Conservation (phyloP, 2,888 invertebrate genomes). For the Gymnoscelis rufifasciata region DNA sequence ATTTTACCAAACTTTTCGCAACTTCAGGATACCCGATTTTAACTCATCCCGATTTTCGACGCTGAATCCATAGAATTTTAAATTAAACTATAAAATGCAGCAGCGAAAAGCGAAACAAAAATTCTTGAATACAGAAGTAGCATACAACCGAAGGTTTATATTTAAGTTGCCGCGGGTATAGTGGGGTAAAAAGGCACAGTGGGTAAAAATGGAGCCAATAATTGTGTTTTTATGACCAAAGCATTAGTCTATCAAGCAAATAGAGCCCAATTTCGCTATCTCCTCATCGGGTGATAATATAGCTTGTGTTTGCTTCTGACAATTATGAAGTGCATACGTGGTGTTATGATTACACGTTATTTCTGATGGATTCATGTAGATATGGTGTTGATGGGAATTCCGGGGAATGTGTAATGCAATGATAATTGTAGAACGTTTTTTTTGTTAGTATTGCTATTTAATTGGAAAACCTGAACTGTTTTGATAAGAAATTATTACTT, state of each 20-base stretch:
- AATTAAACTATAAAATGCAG: not conserved
- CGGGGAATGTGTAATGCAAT: not conserved
- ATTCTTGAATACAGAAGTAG: too few species aligned
- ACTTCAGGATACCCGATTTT: constrained; percentile 13
- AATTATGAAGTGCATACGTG: constrained; percentile 15
- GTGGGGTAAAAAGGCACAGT: too few species aligned
- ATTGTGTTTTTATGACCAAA: not conserved
- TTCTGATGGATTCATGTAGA: constrained; percentile 10
- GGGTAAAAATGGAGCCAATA: too few species aligned
- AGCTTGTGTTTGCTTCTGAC: constrained; percentile 6
- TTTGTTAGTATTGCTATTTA: too few species aligned
- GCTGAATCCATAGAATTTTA: not conserved
- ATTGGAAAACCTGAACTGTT: too few species aligned
- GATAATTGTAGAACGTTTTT: too few species aligned
- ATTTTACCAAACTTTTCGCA: constrained; percentile 15
- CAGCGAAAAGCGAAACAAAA: too few species aligned
- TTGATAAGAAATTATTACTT: too few species aligned
- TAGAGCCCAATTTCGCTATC: constrained; percentile 5
- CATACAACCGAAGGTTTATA: too few species aligned
- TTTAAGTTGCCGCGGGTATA: too few species aligned
- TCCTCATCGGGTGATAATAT: constrained; percentile 13
- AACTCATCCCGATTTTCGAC: constrained; percentile 1
- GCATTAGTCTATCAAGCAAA: not conserved
- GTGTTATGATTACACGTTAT: constrained; percentile 10
- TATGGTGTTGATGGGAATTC: constrained; percentile 11